Base-by-base conservation (phyloP, 23 tunicate genomes). In the Oikopleura dioica region DNA sequence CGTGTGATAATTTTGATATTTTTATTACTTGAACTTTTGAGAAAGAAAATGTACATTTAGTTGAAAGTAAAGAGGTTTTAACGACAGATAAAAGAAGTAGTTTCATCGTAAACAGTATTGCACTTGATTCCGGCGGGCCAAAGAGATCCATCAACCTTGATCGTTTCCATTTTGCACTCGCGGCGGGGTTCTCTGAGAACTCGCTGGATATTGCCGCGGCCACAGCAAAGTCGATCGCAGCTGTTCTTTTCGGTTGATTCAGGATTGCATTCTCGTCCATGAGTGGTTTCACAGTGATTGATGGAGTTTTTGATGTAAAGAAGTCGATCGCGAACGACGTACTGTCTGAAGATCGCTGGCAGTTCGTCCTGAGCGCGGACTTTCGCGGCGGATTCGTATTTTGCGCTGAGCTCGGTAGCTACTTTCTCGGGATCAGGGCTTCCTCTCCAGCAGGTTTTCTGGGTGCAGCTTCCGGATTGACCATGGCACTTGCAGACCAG, bases 381-480 rank as follows among this genome's bases (percentile, higher is more conserved):
- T 28, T 31, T 24, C 29, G 72, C 72, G 4, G 72, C 72, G 30
- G 72, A 16, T 21, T 63, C 72, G 33, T 63, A 63, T 28, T 63
- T 63, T 5, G 72, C 72, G 32, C 16, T 2, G 4, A 12, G 16
- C 2, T 23, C 72, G 33, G 72, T 16, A 24, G 26, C 33, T 12
- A 21, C 33, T 31, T 63, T 63, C 33, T 23, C 29, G n/a, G n/a
- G n/a, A 63, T 63, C 33, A 2, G 72, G 72, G 4, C 30, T 2
- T 23, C 30, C 26, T 28, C 26, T 31, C 72, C 72, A 63, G 72
- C 72, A 63, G 72, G 72, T 63, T 63, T 63, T 63, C 33, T 63
- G 72, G 5, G 72, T 21, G 33, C 72, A 63, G 33, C 72, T 63
- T 63, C 72, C 72, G 29, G 72, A 63, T 63, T 63, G 72, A 31